Evolutionary conservation across 2,113 vertebrate species (phyloP), one percentile per base, ranked within the genome.

Genomic region (Furnarius figulus): DNA sequence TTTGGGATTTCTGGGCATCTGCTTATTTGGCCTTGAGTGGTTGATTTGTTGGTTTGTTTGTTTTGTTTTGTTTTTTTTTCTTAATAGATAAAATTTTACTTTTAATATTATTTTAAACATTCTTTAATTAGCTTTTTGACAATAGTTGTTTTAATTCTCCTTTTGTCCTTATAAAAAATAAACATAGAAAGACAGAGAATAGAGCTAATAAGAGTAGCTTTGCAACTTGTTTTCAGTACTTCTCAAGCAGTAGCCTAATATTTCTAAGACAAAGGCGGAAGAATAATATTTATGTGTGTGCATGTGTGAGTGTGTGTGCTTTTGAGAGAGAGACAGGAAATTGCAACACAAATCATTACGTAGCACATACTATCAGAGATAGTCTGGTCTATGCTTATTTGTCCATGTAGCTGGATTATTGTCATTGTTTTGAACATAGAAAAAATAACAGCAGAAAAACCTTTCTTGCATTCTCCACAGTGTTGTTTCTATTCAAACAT

Each of bases 51-150:
- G 39, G 39, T 40, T 40, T 40, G 9, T 40, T 9, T 40, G 9
- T 40, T 40, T 40, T 40, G 39, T 40, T 40, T 40, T 40, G 39
- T 40, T 40, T 5, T 0, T 76, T 79, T 79, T 89, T 89, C 92
- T 24, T 40, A 42, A 42, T 42, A 15, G 40, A 42, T 42, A 42
- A 46, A n/a, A 11, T 35, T 47, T 62, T 79, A 71, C 85, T 92
- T 90, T n/a, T 79, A 35, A 55, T 62, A 73, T 81, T 58, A 44
- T 91, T 97, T 96, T 95, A 35, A 83, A 62, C 7, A 73, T 73
- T 85, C 7, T 75, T 73, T 85, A 94, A 77, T 91, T 93, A 92
- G 61, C 16, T 94, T 88, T 94, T 80, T 65, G 25, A 84, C 63
- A 88, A 31, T 63, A 90, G 30, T 23, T 14, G 1, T 5, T 93